Evolutionary conservation across 2,888 invertebrate species (phyloP), one percentile per base, ranked within the genome.

Genomic region (Stenichneumon culpator): DNA sequence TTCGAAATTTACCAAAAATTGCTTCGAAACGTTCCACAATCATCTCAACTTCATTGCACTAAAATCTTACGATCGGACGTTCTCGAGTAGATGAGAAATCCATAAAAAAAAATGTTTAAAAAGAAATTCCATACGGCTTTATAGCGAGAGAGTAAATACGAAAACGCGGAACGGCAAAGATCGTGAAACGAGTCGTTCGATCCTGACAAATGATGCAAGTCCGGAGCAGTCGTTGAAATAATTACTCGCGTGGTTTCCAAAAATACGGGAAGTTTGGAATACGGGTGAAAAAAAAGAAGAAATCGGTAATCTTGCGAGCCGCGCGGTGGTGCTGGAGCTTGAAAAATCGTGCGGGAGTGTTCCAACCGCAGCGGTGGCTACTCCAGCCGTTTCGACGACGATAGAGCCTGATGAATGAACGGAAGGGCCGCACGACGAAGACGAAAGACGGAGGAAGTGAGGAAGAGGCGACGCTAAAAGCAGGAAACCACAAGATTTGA

Each of bases 321-420:
- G 50, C 63, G 63, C 57, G 11, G 67, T 69, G 11, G 67, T 65
- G 44, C 32, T 44, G 82, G 88, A 91, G 89, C 89, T 86, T 92
- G 92, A 92, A 91, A 92, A 91, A 91, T 91, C 88, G 88, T 89
- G 87, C 81, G 88, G 87, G 90, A 88, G 89, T 91, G 91, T 91
- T 87, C 25, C 63, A 69, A 78, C 73, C 73, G 60, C 84, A 67
- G 63, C 28, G 86, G 79, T 77, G 50, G 67, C 44, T 25, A 52
- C 65, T 67, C 39, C 22, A 50, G 36, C 57, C 11, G 19, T n/a
- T 32, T 69, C 72, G 39, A 70, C 36, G 65, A 44, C 57, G 54
- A 73, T 25, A 67, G 52, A 79, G 84, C 87, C 81, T 91, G 91
- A 91, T 86, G 89, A 91, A 91, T 91, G 89, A 85, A 88, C 83